Evolutionary conservation across 2,888 invertebrate species (phyloP), one percentile per base, ranked within the genome.

Genomic region (Biston stratarius): DNA sequence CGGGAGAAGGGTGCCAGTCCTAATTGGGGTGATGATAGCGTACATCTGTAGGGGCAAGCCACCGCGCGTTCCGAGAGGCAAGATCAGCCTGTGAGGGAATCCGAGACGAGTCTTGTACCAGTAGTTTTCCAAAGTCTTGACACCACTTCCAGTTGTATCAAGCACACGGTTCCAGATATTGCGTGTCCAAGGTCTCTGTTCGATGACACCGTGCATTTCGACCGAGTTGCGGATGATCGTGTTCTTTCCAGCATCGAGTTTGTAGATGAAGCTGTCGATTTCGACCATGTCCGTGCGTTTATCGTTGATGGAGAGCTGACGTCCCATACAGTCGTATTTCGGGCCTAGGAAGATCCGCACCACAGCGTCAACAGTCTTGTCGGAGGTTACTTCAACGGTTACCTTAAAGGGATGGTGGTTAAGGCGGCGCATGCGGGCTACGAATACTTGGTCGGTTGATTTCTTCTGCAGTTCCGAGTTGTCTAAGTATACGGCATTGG

Each of bases 331-430:
- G 86, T 96, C 96, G 88, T 94, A 95, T 86, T 96, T 96, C 47
- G 97, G 97, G 77, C 96, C 96, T 72, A 96, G 86, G 94, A 95
- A 96, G 14, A 96, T 87, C 65, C 96, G 95, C 12, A 97, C 95
- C 11, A 96, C 95, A 56, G 95, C 95, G 74, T 95, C 95, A 42
- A 91, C 89, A 6, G 93, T 85, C 78, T 95, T 94, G 70, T 95
- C 95, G 51, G 95, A 95, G 34, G 88, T 83, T 40, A 96, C 94
- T 53, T 93, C 92, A 69, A 96, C 84, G 73, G 92, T 93, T 65
- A 95, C 93, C 80, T 94, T 94, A 94, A 96, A 96, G 56, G 95
- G 95, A 51, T 96, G 94, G 89, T 96, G 95, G 88, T 96, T 96
- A 44, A 96, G 94, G 64, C 96, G 95, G 65, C 91, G 92, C 88